Evolutionary conservation across 2,888 invertebrate genomes (phyloP).

Genomic region (Ochropleura plecta): DNA sequence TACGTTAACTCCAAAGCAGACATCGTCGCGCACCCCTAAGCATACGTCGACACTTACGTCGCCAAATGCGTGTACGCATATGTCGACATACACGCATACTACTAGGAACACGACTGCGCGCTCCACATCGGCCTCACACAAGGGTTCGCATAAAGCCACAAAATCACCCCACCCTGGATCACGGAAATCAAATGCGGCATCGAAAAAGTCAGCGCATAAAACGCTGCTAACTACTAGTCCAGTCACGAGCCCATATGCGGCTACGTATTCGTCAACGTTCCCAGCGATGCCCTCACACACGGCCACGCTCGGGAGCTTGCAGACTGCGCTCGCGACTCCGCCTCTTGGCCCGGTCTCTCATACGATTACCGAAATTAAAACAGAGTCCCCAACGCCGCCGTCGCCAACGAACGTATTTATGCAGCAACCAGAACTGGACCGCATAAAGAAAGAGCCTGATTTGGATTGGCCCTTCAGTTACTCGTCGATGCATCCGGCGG

Average conservation of each 20-base stretch:
- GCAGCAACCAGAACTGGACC: slow-evolving; percentile 71
- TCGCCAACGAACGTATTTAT: slow-evolving; percentile 66
- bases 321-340: slow-evolving; percentile 21
- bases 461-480: slow-evolving; percentile 78
- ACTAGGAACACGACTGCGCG: slow-evolving; percentile 42
- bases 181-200: slow-evolving; percentile 26
- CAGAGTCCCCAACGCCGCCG: slow-evolving; percentile 43
- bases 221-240: slow-evolving; percentile 1
- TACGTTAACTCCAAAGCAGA: slow-evolving; percentile 30
- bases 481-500: slow-evolving; percentile 65
- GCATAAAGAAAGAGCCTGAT: slow-evolving; percentile 78
- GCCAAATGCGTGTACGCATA: slow-evolving; percentile 41
- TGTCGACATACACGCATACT: slow-evolving; percentile 48
- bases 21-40: slow-evolving; percentile 32
- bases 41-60: slow-evolving; percentile 38
- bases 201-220: slow-evolving; percentile 34
- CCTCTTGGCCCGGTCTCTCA: slow-evolving; percentile 9
- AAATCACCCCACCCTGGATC: slow-evolving; percentile 27
- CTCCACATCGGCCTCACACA: slow-evolving; percentile 25
- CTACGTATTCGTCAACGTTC: slow-evolving; percentile 19
- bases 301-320: slow-evolving; percentile 4
- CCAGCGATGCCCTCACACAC: slow-evolving; percentile 13
- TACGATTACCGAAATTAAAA: slow-evolving; percentile 66
- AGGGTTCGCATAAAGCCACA: slow-evolving; percentile 22
- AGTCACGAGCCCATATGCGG: slow-evolving; percentile 12